These are phyloP conservation scores for Macropodus opercularis DNA, from an alignment of 2,797 vertebrate species.

Conservation along the genomic window DNA sequence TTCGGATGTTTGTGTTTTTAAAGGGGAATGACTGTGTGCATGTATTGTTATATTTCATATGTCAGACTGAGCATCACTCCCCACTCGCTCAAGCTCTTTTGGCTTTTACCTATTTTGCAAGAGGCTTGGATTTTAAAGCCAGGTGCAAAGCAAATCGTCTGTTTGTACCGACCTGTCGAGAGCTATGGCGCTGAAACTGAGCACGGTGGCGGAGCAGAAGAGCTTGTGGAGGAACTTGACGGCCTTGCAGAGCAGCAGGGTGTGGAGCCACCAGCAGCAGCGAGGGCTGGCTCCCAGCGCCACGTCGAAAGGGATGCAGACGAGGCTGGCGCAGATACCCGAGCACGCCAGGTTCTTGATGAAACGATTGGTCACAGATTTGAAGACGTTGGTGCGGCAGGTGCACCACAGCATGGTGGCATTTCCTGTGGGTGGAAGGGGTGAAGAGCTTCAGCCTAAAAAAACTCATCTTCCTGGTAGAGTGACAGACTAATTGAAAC, in stretches of 20 bases:
- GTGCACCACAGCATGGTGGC: conserved; percentile 94
- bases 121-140: conserved; percentile 5
- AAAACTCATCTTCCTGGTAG: neutral
- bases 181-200: conserved; percentile 95
- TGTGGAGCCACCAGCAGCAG: conserved; percentile 96
- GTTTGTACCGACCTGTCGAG: conserved; percentile 96
- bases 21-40: no score
- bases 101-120: conserved; percentile 12
- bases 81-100: no score
- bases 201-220: conserved; percentile 95
- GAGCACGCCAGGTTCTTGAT: conserved; percentile 96
- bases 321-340: conserved; percentile 92
- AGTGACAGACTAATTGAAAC: neutral
- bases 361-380: conserved; percentile 94
- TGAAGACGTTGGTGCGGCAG: conserved; percentile 92
- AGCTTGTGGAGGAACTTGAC: conserved; percentile 96
- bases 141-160: neutral
- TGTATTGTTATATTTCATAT: no score
- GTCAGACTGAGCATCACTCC: no score
- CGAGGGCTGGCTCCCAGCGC: conserved; percentile 89
- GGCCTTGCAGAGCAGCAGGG: conserved; percentile 90
- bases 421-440: conserved; percentile 83
- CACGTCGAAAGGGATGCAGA: conserved; percentile 95
- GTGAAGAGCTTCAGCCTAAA: neutral
- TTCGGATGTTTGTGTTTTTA: no score